Evolutionary conservation across 2,797 vertebrate species (phyloP).

Genomic region (Cryptoblepharus egeriae): DNA sequence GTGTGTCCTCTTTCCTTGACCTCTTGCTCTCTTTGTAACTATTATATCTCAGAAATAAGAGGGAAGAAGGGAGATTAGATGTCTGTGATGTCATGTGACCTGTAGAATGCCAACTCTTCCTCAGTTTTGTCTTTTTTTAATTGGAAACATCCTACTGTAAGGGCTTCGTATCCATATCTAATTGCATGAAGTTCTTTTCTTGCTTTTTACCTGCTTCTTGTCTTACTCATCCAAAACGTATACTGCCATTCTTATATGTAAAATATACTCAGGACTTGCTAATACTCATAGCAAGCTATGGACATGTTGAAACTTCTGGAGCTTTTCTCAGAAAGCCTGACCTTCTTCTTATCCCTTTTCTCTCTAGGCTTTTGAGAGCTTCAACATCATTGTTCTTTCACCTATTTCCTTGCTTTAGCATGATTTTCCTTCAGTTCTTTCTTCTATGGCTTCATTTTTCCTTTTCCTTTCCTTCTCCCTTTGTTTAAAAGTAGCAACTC

Average conservation of each 20-base stretch:
- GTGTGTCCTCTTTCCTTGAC: neutral
- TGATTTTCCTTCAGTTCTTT: neutral
- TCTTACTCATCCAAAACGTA: neutral
- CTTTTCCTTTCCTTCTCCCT: conserved; percentile 12
- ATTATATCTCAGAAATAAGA: fast-evolving
- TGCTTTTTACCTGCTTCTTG: conserved; percentile 51
- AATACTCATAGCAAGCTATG: conserved; percentile 30
- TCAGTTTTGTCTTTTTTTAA: neutral
- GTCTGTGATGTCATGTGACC: fast-evolving
- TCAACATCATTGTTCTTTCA: neutral
- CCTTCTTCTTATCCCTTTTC: neutral
- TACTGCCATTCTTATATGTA: neutral
- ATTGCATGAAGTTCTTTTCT: conserved; percentile 48
- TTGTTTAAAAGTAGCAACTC: neutral
- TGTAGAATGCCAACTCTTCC: fast-evolving
- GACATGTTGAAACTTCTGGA: neutral
- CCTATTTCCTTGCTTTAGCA: neutral
- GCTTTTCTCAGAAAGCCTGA: neutral
- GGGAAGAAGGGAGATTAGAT: fast-evolving
- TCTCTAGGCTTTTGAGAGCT: neutral
- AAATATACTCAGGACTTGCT: conserved; percentile 45
- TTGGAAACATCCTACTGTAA: neutral
- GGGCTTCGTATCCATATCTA: neutral
- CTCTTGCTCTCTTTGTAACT: neutral
- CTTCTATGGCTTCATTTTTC: neutral